Conservation (phyloP, 1,140 invertebrate species). For the Colletes gigas region DNA sequence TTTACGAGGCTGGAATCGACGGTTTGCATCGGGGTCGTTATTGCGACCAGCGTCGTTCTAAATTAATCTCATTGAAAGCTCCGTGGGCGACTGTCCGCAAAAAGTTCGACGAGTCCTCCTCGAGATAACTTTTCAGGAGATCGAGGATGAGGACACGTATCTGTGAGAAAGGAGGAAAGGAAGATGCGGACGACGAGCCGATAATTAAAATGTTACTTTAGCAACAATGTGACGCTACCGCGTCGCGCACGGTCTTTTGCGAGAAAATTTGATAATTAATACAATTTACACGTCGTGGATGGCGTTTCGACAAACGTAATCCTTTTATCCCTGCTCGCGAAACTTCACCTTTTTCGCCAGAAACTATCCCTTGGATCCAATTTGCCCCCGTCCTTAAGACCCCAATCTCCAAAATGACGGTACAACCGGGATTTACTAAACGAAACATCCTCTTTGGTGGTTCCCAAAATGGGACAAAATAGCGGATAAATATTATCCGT, state of each 20-base stretch:
- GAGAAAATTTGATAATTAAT: conserved; percentile 39
- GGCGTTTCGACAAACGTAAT: conserved; percentile 33
- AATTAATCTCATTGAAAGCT: conserved; percentile 28
- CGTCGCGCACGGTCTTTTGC: background rate
- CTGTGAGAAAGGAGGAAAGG: background rate
- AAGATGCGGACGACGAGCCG: background rate
- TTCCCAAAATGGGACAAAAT: conserved; percentile 17
- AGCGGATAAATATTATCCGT: conserved; percentile 17
- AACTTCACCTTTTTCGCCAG: background rate
- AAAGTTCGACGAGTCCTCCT: conserved; percentile 3
- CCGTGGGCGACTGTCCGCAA: background rate
- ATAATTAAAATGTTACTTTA: conserved; percentile 36
- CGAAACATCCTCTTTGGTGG: background rate
- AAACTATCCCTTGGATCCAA: conserved; percentile 4
- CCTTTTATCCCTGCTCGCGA: background rate
- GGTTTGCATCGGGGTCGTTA: background rate
- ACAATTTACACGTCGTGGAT: background rate
- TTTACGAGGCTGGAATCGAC: background rate
- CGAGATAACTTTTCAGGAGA: background rate
- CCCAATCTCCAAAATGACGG: background rate
- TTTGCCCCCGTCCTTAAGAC: background rate
- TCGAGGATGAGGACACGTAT: conserved; percentile 23
- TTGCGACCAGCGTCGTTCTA: background rate
- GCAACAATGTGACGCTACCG: conserved; percentile 15
- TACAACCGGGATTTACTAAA: background rate